A percentile compares a stretch with the other conserved stretches of the same genome.
Evolutionary conservation across 1,140 invertebrate genomes (phyloP).

Genomic region (Probaryconus sp.): DNA sequence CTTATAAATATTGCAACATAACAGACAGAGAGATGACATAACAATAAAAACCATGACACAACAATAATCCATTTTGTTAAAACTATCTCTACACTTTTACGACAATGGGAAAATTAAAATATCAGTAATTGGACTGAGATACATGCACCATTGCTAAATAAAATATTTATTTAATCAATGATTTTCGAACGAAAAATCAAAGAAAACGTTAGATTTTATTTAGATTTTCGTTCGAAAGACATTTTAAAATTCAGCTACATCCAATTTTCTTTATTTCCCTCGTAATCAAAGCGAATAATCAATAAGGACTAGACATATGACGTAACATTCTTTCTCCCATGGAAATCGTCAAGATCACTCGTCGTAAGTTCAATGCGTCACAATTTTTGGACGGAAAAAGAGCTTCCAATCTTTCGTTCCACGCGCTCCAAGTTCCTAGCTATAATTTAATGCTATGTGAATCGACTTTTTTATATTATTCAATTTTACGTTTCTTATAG

Average conservation of each 20-base stretch:
- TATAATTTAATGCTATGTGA: constrained; percentile 39
- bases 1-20: no score
- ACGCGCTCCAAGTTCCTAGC: constrained; percentile 10
- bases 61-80: no score
- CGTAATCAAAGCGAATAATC: constrained; percentile 39
- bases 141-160: no score
- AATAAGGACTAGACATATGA: constrained; percentile 63
- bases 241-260: not conserved
- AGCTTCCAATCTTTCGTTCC: constrained; percentile 26
- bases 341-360: constrained; percentile 46
- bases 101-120: no score
- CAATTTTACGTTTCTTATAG: constrained; percentile 70
- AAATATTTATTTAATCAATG: no score
- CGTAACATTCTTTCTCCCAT: constrained; percentile 52
- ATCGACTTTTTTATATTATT: constrained; percentile 53
- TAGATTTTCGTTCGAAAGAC: not conserved
- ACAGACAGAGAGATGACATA: no score
- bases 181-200: no score
- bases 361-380: constrained; percentile 26
- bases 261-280: constrained; percentile 32
- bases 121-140: no score
- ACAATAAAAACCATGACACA: no score
- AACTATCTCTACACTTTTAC: no score
- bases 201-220: no score
- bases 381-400: constrained; percentile 43